Conservation (phyloP, 2,797 vertebrate genomes). For the Takifugu ocellatus region DNA sequence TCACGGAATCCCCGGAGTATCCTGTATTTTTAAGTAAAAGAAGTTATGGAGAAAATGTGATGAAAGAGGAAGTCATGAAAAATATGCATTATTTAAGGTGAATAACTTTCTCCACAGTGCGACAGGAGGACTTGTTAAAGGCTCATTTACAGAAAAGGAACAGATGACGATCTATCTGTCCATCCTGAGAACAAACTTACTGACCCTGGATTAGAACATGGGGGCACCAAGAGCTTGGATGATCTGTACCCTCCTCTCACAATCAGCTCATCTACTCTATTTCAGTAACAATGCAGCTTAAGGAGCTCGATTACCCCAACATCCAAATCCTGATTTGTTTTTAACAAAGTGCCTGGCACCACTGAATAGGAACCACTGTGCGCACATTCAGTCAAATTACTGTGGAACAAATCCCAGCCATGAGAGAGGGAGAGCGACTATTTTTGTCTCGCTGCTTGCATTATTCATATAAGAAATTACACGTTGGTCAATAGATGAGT, state of each 20-base stretch:
- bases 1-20: background rate
- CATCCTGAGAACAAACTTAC: slow-evolving; percentile 35
- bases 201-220: slow-evolving; percentile 39
- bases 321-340: slow-evolving; percentile 38
- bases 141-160: too few species aligned
- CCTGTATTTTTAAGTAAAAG: background rate
- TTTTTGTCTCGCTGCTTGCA: slow-evolving; percentile 60
- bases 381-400: slow-evolving; percentile 49
- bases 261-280: slow-evolving; percentile 37
- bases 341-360: slow-evolving; percentile 52
- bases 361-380: slow-evolving; percentile 46
- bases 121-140: too few species aligned
- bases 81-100: background rate
- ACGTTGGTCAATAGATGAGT: slow-evolving; percentile 63
- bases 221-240: slow-evolving; percentile 33
- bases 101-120: slow-evolving; percentile 3
- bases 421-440: slow-evolving; percentile 51
- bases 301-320: slow-evolving; percentile 28
- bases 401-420: slow-evolving; percentile 55
- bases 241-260: slow-evolving; percentile 50
- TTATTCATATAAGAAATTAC: slow-evolving; percentile 70
- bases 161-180: slow-evolving; percentile 6
- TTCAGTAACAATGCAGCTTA: slow-evolving; percentile 45
- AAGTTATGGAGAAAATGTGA: background rate
- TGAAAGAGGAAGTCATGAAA: background rate